These are phyloP conservation scores for Acanthornis magna DNA, from an alignment of 2,797 vertebrate genomes.

Conservation along the genomic window DNA sequence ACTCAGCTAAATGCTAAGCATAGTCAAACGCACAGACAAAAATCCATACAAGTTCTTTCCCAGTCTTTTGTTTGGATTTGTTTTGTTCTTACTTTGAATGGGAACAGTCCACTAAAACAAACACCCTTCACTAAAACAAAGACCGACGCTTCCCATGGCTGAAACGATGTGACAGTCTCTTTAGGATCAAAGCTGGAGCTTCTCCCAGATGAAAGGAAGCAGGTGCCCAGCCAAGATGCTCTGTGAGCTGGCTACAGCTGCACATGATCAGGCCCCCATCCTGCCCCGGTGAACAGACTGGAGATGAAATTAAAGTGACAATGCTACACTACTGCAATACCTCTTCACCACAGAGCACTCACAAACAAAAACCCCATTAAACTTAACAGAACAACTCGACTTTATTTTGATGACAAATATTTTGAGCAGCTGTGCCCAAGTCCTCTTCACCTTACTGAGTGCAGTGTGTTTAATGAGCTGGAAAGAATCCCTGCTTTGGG, in stretches of 20 bases:
- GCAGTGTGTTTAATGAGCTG: background rate
- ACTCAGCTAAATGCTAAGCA: background rate
- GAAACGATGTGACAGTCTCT: background rate
- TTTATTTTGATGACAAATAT: background rate
- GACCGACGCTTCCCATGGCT: background rate
- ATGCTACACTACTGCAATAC: background rate
- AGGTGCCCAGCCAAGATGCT: background rate
- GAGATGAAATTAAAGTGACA: background rate
- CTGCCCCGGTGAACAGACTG: background rate
- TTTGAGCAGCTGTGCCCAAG: background rate
- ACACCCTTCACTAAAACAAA: background rate
- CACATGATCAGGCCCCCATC: background rate
- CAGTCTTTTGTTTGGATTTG: background rate
- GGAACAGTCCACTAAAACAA: constrained; percentile 11
- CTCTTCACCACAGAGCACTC: background rate
- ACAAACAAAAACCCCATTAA: background rate
- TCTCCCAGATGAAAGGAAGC: background rate
- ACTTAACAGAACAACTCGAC: background rate
- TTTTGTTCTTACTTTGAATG: background rate
- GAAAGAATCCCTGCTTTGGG: background rate
- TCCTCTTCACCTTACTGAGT: background rate
- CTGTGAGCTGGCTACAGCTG: background rate
- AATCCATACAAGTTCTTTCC: background rate
- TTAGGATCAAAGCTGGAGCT: background rate
- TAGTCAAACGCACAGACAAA: background rate